Evolutionary conservation across 2,797 vertebrate species (phyloP).

Genomic region (Poeciliopsis gracilis): DNA sequence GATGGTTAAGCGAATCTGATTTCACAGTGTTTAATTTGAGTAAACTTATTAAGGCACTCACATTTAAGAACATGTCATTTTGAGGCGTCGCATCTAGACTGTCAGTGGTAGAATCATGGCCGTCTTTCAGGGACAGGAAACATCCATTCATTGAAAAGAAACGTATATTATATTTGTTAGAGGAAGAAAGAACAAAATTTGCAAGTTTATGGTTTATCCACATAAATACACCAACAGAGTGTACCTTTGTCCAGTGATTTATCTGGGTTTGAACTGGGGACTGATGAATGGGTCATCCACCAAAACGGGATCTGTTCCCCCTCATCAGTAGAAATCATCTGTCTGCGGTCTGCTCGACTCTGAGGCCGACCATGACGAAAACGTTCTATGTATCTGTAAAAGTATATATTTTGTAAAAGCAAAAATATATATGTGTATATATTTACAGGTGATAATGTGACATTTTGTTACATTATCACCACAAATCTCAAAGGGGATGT

Average conservation of each 20-base stretch:
- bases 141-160: slow-evolving; percentile 27
- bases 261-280: slow-evolving; percentile 65
- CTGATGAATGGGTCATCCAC: slow-evolving; percentile 81
- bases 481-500: background rate
- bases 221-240: background rate
- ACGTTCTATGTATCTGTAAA: slow-evolving; percentile 84
- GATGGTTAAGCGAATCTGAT: background rate
- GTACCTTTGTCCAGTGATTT: slow-evolving; percentile 51
- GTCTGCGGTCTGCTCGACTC: slow-evolving; percentile 83
- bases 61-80: slow-evolving; percentile 46
- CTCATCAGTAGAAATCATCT: slow-evolving; percentile 23
- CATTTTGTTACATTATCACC: no score
- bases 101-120: slow-evolving; percentile 10
- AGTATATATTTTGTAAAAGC: slow-evolving; percentile 8
- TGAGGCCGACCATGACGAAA: slow-evolving; percentile 86
- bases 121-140: slow-evolving; percentile 37
- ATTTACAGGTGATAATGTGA: background rate
- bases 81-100: slow-evolving; percentile 29
- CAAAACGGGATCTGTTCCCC: slow-evolving; percentile 78
- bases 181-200: background rate
- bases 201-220: background rate
- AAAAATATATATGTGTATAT: background rate
- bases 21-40: background rate
- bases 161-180: background rate
- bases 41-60: slow-evolving; percentile 55